phyloP scores from a whole-genome alignment of 2,113 vertebrate genomes.

The Cyanoderma ruficeps region DNA sequence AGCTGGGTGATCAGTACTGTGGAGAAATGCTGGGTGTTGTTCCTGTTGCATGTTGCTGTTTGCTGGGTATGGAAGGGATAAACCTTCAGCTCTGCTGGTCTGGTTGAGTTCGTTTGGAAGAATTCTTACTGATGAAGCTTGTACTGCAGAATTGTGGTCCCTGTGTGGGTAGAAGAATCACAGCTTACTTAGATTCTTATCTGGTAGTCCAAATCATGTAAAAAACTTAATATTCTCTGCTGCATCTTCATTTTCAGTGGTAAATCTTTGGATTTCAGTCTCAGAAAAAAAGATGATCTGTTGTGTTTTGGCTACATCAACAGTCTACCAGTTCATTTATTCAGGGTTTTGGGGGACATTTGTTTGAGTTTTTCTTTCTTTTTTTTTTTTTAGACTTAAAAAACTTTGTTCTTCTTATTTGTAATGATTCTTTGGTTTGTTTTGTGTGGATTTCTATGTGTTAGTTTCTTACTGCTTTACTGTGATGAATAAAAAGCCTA shows the following conservation, averaged over 20 bases:
- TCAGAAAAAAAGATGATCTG: neutral
- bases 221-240: neutral
- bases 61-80: neutral
- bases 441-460: neutral
- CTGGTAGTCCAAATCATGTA: neutral
- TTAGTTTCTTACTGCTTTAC: neutral
- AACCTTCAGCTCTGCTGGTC: neutral
- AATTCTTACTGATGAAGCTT: neutral
- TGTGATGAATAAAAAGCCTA: neutral
- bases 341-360: neutral
- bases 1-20: neutral
- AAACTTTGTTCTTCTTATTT: neutral
- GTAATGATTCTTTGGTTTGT: neutral
- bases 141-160: neutral
- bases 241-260: neutral
- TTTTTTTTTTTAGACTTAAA: neutral
- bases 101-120: neutral
- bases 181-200: neutral
- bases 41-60: neutral
- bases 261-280: neutral
- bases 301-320: neutral
- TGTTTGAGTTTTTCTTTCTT: rapidly evolving
- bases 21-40: neutral
- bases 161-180: neutral
- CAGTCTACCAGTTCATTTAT: neutral